Evolutionary conservation across 2,797 vertebrate genomes (phyloP).

Genomic region (Moxostoma hubbsi): DNA sequence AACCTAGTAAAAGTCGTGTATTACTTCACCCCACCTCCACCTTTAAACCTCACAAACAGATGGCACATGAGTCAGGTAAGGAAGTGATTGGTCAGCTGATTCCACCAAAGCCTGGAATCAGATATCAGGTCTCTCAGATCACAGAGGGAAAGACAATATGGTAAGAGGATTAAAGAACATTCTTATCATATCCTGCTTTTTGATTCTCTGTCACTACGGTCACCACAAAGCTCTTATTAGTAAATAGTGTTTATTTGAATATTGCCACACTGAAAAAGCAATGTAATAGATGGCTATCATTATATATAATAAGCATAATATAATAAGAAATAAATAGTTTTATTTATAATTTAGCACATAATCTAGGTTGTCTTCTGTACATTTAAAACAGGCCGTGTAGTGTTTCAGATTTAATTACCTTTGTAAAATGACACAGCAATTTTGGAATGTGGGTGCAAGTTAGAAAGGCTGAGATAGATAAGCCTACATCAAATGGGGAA

Average conservation of each 20-base stretch:
- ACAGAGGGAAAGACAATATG: background rate
- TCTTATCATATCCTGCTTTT: background rate
- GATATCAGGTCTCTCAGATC: constrained; percentile 19
- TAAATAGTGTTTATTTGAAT: no score
- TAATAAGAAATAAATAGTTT: no score
- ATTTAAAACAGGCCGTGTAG: no score
- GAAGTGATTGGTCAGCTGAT: constrained; percentile 29
- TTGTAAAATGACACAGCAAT: no score
- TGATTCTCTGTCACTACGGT: background rate
- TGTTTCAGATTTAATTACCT: no score
- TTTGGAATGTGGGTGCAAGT: no score
- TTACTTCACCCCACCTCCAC: constrained; percentile 16
- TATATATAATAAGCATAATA: no score
- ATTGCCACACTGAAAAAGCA: background rate
- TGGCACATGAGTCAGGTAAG: constrained; percentile 34
- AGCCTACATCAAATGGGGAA: no score
- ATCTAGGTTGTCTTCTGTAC: no score
- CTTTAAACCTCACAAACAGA: constrained; percentile 37
- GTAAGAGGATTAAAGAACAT: background rate
- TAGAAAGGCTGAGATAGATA: no score
- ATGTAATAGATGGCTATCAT: no score
- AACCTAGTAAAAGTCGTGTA: constrained; percentile 28
- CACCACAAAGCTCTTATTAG: background rate
- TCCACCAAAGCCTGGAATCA: constrained; percentile 7
- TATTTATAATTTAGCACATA: no score